phyloP scores from a whole-genome alignment of 2,888 invertebrate species.

The Drosophila nr. medialis region DNA sequence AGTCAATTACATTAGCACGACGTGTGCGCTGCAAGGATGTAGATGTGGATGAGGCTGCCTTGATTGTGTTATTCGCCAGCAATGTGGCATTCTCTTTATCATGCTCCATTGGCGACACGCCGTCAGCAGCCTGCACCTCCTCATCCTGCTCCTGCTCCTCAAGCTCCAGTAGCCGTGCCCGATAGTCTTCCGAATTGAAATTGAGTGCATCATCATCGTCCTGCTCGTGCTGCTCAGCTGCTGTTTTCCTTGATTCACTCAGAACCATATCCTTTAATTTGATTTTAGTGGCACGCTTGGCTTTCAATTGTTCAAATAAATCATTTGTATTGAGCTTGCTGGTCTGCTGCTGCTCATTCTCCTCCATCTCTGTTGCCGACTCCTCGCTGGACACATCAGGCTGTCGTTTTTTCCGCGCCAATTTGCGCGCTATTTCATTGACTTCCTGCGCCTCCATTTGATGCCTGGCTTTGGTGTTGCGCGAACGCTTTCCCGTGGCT shows the following conservation, averaged over 20 bases:
- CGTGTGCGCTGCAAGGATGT: constrained; percentile 74
- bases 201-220: constrained; percentile 72
- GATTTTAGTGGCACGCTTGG: constrained; percentile 75
- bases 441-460: constrained; percentile 48
- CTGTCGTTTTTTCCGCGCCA: constrained; percentile 74
- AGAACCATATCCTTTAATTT: constrained; percentile 70
- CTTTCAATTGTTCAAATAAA: constrained; percentile 80
- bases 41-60: constrained; percentile 23
- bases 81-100: constrained; percentile 63
- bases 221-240: constrained; percentile 29
- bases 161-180: constrained; percentile 82
- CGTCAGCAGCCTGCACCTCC: constrained; percentile 2
- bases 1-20: constrained; percentile 84
- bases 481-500: constrained; percentile 45
- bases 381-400: constrained; percentile 64
- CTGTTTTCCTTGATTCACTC: constrained; percentile 55
- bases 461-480: constrained; percentile 33
- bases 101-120: constrained; percentile 23
- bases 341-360: constrained; percentile 7
- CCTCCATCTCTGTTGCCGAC: neutral
- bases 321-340: constrained; percentile 60
- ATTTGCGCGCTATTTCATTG: constrained; percentile 78
- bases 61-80: constrained; percentile 67
- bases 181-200: constrained; percentile 84
- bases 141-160: constrained; percentile 58